These are phyloP conservation scores for Heliconius nattereri DNA, from an alignment of 1,140 invertebrate genomes.

Conservation along the genomic window DNA sequence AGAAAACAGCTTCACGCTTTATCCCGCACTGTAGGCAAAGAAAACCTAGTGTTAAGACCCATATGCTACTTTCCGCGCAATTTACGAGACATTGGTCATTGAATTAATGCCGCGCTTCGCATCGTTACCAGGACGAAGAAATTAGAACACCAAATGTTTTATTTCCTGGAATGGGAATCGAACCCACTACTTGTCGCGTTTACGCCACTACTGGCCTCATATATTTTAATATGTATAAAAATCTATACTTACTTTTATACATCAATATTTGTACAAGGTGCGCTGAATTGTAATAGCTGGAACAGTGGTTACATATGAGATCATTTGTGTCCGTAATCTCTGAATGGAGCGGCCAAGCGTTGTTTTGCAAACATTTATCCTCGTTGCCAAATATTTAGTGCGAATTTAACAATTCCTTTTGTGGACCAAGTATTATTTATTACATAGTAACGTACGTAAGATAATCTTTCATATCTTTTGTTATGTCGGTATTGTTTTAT, in stretches of 20 bases:
- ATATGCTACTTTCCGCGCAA: too few relatives aligned
- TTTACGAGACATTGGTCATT: too few relatives aligned
- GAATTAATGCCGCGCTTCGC: too few relatives aligned
- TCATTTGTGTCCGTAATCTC: constrained; percentile 42
- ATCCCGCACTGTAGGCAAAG: too few relatives aligned
- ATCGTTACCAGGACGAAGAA: too few relatives aligned
- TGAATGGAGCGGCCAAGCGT: constrained; percentile 25
- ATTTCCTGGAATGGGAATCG: too few relatives aligned
- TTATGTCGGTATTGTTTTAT: background rate
- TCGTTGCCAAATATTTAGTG: constrained; percentile 38
- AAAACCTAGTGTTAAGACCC: too few relatives aligned
- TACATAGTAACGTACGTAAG: background rate
- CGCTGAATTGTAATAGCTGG: constrained; percentile 25
- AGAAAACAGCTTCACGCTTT: too few relatives aligned
- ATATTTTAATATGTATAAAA: background rate
- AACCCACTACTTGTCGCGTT: too few relatives aligned
- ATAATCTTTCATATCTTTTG: background rate
- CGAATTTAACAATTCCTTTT: constrained; percentile 23
- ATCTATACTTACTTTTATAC: background rate
- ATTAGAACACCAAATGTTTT: too few relatives aligned
- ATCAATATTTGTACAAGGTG: constrained; percentile 3
- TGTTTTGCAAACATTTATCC: constrained; percentile 49
- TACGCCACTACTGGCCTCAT: too few relatives aligned
- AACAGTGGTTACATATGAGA: constrained; percentile 34
- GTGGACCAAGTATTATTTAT: constrained; percentile 7